Percentiles rank a stretch among this genome's conserved stretches.
Evolutionary conservation across 2,888 invertebrate species (phyloP).

Genomic region (Parnassius orleans): DNA sequence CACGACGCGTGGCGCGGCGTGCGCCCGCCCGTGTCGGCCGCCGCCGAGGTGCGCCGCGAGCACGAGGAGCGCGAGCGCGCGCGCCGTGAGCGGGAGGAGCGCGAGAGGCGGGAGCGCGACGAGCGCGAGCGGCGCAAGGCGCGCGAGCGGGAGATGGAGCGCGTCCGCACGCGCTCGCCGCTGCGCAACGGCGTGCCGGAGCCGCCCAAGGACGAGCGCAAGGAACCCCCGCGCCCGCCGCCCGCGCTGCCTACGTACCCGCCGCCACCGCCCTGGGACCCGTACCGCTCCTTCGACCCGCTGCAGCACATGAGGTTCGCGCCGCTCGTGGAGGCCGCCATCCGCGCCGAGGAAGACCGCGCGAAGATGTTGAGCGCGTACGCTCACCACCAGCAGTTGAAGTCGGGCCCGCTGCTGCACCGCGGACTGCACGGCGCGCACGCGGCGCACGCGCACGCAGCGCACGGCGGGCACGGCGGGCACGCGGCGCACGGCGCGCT

Average conservation of each 20-base stretch:
- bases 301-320: slow-evolving; percentile 86
- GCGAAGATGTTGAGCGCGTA: slow-evolving; percentile 88
- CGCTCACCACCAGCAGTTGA: slow-evolving; percentile 81
- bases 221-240: slow-evolving; percentile 74
- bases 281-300: slow-evolving; percentile 87
- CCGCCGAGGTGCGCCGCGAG: slow-evolving; percentile 62
- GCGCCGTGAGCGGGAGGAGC: slow-evolving; percentile 83
- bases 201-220: slow-evolving; percentile 66
- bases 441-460: slow-evolving; percentile 40
- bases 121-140: slow-evolving; percentile 80
- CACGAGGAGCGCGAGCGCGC: slow-evolving; percentile 76
- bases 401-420: slow-evolving; percentile 69
- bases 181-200: slow-evolving; percentile 85
- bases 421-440: slow-evolving; percentile 71
- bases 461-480: slow-evolving; percentile 79
- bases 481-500: slow-evolving; percentile 59
- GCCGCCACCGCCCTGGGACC: slow-evolving; percentile 83
- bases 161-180: slow-evolving; percentile 87
- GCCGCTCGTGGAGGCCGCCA: slow-evolving; percentile 89
- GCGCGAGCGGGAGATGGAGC: slow-evolving; percentile 82
- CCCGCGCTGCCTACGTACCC: slow-evolving; percentile 79
- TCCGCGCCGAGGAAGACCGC: slow-evolving; percentile 89
- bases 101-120: slow-evolving; percentile 80
- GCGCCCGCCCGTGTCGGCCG: slow-evolving; percentile 53
- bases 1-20: slow-evolving; percentile 70